Evolutionary conservation across 2,888 invertebrate species (phyloP).

Genomic region (Leucophora obtusa): DNA sequence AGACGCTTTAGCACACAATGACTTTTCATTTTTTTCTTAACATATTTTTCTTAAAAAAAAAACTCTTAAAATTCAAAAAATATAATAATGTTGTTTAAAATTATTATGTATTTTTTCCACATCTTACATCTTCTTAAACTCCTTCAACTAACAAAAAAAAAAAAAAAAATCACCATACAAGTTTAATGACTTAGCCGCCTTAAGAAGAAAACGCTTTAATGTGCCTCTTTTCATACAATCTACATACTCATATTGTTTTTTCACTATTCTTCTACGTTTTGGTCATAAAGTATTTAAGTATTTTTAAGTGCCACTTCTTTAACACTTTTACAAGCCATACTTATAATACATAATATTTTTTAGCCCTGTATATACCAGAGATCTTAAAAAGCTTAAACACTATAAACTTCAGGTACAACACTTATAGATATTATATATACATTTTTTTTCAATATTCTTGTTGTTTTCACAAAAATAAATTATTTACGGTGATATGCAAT

Average conservation of each 20-base stretch:
- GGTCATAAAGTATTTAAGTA: slow-evolving; percentile 45
- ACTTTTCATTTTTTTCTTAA: slow-evolving; percentile 29
- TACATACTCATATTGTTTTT: background rate
- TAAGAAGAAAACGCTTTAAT: background rate
- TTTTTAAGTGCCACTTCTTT: slow-evolving; percentile 58
- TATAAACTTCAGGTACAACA: background rate
- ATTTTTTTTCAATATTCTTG: background rate
- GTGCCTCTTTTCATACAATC: background rate
- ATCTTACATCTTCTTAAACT: slow-evolving; percentile 2
- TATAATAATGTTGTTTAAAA: slow-evolving; percentile 50
- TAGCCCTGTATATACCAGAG: slow-evolving; percentile 6
- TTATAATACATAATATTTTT: slow-evolving; percentile 34
- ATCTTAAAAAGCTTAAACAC: slow-evolving; percentile 26
- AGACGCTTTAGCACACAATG: slow-evolving; percentile 35
- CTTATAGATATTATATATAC: background rate
- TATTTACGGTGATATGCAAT: slow-evolving; percentile 75
- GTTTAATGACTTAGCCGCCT: slow-evolving; percentile 20
- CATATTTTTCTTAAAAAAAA: background rate
- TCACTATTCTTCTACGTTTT: background rate
- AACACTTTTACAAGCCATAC: slow-evolving; percentile 43
- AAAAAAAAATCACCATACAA: background rate
- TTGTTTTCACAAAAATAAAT: slow-evolving; percentile 65
- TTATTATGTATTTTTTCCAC: background rate
- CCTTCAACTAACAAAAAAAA: background rate
- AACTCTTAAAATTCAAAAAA: slow-evolving; percentile 20